These are phyloP conservation scores for Polydrusus cervinus DNA, from an alignment of 2,888 invertebrate species.

Conservation along the genomic window DNA sequence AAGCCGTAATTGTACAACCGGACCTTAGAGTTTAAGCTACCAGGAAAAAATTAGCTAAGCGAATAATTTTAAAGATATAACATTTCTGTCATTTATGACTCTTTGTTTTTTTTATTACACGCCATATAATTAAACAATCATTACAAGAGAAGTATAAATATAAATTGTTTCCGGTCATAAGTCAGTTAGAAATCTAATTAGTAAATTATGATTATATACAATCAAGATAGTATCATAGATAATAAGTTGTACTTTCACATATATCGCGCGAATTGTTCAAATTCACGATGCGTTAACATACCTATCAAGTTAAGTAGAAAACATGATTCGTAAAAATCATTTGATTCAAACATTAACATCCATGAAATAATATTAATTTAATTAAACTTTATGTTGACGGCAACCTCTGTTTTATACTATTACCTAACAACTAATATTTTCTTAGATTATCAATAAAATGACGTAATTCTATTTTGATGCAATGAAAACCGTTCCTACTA, in stretches of 20 bases:
- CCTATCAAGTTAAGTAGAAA: neutral
- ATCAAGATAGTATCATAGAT: constrained; percentile 20
- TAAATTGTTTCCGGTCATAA: constrained; percentile 21
- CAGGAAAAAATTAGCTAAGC: no score
- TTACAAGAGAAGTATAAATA: constrained; percentile 5
- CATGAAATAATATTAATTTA: no score
- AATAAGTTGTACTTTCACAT: constrained; percentile 20
- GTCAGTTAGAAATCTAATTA: constrained; percentile 14
- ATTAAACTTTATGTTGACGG: no score
- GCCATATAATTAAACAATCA: constrained; percentile 13
- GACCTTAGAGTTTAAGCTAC: no score
- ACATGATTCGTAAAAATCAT: neutral
- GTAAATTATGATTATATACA: constrained; percentile 17
- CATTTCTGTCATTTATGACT: no score
- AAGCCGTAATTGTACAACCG: no score
- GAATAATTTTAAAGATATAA: no score
- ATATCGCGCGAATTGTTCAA: constrained; percentile 14
- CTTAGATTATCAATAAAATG: no score
- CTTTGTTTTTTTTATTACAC: neutral
- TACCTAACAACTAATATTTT: no score
- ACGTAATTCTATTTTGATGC: no score
- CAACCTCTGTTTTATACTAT: no score
- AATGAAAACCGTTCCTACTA: no score
- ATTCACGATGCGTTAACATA: constrained; percentile 12
- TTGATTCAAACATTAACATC: neutral